Conservation (phyloP, 2,113 vertebrate species). For the Regulus satrapa region DNA sequence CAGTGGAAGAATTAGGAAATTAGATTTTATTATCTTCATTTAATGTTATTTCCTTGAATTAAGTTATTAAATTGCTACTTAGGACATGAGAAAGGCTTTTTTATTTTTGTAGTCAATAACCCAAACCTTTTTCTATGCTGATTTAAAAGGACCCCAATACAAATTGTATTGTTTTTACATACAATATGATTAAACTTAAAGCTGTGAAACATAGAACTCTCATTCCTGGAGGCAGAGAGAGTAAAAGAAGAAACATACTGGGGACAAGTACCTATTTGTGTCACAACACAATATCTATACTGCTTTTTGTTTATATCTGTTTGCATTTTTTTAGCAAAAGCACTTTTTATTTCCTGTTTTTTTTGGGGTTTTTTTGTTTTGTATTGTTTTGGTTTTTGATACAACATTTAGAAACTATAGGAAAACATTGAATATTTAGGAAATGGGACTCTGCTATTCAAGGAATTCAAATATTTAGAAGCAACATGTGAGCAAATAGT, state of each 20-base stretch:
- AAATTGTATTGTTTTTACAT: background rate
- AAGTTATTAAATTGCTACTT: background rate
- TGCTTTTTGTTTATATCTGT: background rate
- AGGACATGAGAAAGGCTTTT: background rate
- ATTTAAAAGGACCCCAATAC: background rate
- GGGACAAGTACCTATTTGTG: background rate
- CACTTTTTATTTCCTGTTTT: background rate
- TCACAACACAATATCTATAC: background rate
- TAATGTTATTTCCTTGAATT: background rate
- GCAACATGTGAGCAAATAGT: background rate
- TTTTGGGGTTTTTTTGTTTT: too few relatives aligned
- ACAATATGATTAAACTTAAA: background rate
- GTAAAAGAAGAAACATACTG: background rate
- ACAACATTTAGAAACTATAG: background rate
- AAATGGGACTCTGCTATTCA: background rate
- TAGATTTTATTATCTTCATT: background rate
- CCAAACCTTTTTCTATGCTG: background rate
- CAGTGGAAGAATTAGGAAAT: background rate
- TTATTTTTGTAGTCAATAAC: background rate
- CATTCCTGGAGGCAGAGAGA: background rate
- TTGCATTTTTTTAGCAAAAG: background rate
- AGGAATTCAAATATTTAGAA: background rate
- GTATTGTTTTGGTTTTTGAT: background rate
- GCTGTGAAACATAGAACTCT: background rate
- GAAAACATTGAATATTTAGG: background rate